Base-by-base conservation (phyloP, 2,113 vertebrate genomes). In the Camelus bactrianus region DNA sequence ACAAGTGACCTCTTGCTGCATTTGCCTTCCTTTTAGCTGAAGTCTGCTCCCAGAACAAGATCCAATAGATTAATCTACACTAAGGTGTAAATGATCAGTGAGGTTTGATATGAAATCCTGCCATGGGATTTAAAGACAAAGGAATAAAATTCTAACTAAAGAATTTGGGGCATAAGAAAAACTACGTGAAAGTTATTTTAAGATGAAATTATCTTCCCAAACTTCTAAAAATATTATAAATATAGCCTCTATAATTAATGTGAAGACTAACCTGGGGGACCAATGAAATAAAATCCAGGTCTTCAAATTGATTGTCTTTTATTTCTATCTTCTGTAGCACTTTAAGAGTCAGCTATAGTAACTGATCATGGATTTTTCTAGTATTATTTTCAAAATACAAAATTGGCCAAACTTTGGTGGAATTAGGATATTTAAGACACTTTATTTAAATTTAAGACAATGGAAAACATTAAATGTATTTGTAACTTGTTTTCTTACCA, bases 361-460 rank as follows among this genome's bases (percentile, higher is more conserved):
- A 69, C 30, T 60, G 9, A 89, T 70, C 56, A 60, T 73, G 8
- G 38, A 32, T 81, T 95, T 95, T 91, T 95, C 56, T 64, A 72
- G 58, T 90, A 95, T 54, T 89, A 28, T 67, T 91, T 6, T 84
- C 14, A 93, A 85, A 87, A 67, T 72, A 56, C 52, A 93, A 88
- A 81, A 58, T 65, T 22, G 38, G 2, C 13, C 14, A 5, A 11
- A n/a, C 32, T 52, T 82, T 86, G 7, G 32, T 26, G 32, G 8
- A 75, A 94, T 46, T 86, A 10, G 30, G 32, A 2, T 85, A 75
- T 69, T 86, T 69, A 91, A 70, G 19, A 77, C 70, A 93, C 10
- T 79, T 95, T 89, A 79, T 60, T 94, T 95, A 87, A 48, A 85
- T 91, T 89, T 89, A 24, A 89, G 65, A 64, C 8, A 83, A 65